Base-by-base conservation (phyloP, 2,888 invertebrate species). In the Philaethria dido region DNA sequence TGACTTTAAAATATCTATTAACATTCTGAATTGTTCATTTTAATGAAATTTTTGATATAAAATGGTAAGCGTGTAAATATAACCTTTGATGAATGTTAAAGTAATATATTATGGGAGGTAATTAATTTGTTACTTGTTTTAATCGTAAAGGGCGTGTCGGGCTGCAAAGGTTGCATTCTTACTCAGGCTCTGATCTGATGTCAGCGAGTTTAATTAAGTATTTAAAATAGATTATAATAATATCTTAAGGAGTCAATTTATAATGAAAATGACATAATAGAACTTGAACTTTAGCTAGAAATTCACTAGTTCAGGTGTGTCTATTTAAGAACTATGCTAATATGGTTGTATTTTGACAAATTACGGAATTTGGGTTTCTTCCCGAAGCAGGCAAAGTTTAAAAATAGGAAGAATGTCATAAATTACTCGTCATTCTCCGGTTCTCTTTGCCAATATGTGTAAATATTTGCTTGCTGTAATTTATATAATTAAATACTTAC, bases 131-230 rank as follows among this genome's bases (percentile, higher is more conserved):
- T 57, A 42, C 55, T 57, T 39, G 22, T 42, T n/a, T 42, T 39
- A 57, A 57, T 57, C 39, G 36, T 39, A n/a, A 39, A 57, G 39
- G 55, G 55, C 55, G 55, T 57, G n/a, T n/a, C 55, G n/a, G n/a
- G 22, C 22, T 42, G 22, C 36, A 57, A 55, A 57, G 55, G 55
- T 57, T 57, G 39, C 55, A 42, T 57, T 57, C 55, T 57, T 11
- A 57, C 39, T n/a, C 20, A 57, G 55, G 39, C 39, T n/a, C 55
- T 20, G 55, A 55, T 55, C 55, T 57, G 55, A 57, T 57, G 55
- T 57, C 55, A 57, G 39, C 39, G 22, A n/a, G 9, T 57, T 57
- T 57, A 57, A 57, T 57, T 39, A 57, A 42, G 55, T 57, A 42
- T 57, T 57, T 52, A 52, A 52, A 52, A 29, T 52, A 52, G 42